Base-by-base conservation (phyloP, 2,113 vertebrate species). In the Cygnus buccinator region DNA sequence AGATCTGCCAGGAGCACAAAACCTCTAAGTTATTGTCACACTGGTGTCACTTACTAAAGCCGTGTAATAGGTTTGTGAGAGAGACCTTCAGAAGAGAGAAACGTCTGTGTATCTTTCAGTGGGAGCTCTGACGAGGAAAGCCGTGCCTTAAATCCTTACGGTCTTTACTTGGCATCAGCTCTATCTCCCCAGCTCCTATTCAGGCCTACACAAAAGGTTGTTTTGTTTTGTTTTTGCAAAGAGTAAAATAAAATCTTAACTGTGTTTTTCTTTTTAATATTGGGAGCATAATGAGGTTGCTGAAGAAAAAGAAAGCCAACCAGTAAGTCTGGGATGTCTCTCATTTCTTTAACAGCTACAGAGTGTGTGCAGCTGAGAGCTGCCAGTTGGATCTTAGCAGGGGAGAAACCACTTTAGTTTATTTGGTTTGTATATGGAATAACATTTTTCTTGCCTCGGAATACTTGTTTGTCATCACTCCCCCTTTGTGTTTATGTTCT, bases 391-490 rank as follows among this genome's bases (percentile, higher is more conserved):
- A 95, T 89, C 89, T 61, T 94, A 93, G 94, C 87, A 91, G 93
- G 96, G 91, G 96, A 96, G 96, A 96, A 96, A 95, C 93, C 94
- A 95, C 94, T 95, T 95, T 58, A 89, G 96, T 95, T 96, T 96
- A 91, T 96, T 97, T 97, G 93, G 83, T 96, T 96, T 96, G 94
- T 94, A 54, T 96, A 94, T 93, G 94, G 86, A 96, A 93, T 96
- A 97, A 96, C 94, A 96, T 97, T 96, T 97, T 97, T 97, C 96
- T 97, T 97, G 89, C 91, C 87, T 84, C 87, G 89, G 81, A 97
- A 96, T 96, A 95, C 90, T 97, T 97, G 94, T 96, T 97, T 97
- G 95, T 97, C 96, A 96, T 96, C 96, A 80, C 95, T 96, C 92
- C 70, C 67, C 58, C 85, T 96, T 97, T 95, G 95, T 96, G 92